Evolutionary conservation across 2,888 invertebrate species (phyloP).

Genomic region (Nasonia oneida): DNA sequence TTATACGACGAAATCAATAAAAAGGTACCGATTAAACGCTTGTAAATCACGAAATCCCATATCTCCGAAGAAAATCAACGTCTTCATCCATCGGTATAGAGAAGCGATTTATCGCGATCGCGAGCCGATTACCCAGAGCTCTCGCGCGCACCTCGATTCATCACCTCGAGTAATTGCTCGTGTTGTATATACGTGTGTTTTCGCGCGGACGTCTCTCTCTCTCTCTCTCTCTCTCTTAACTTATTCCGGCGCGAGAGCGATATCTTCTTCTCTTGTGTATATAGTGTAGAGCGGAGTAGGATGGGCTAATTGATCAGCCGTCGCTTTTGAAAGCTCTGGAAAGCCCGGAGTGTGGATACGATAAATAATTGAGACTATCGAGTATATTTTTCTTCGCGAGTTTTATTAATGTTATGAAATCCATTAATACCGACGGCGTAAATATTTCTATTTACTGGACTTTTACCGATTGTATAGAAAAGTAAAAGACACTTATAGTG

Average conservation of each 20-base stretch:
- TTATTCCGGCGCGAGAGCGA: not conserved
- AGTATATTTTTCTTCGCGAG: not conserved
- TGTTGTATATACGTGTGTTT: constrained; percentile 61
- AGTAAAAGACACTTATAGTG: not conserved
- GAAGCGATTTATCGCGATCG: constrained; percentile 60
- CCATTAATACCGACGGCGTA: not conserved
- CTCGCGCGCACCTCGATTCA: constrained; percentile 67
- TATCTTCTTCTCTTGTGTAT: not conserved
- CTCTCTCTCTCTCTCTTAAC: not conserved
- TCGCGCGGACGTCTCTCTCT: constrained; percentile 14
- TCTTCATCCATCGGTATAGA: constrained; percentile 64
- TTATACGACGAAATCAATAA: not conserved
- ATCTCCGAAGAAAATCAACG: constrained; percentile 53
- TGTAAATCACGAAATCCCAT: constrained; percentile 11
- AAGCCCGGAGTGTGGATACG: not conserved
- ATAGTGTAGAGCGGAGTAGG: not conserved
- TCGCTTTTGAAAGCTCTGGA: not conserved
- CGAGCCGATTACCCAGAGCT: constrained; percentile 53
- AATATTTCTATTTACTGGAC: not conserved
- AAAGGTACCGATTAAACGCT: not conserved
- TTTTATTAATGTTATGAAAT: not conserved
- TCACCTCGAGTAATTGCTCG: constrained; percentile 69
- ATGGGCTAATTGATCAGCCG: not conserved
- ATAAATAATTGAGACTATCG: constrained; percentile 13
- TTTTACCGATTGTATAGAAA: not conserved